phyloP scores from a whole-genome alignment of 1,140 invertebrate species.

The Oncopodura yosiiana region DNA sequence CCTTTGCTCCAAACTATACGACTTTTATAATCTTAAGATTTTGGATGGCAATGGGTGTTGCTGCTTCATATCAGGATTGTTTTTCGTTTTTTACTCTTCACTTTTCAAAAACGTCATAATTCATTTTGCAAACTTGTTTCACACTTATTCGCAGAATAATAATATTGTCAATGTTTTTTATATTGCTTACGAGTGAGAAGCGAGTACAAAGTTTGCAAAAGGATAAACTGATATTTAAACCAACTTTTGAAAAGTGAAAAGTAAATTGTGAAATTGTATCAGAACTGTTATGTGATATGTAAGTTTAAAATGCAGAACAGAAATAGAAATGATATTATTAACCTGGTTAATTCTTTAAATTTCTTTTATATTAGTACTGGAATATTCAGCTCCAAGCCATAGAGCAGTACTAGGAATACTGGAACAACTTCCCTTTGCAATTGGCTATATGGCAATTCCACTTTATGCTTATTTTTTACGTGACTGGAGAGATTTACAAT shows the following conservation, averaged over 20 bases:
- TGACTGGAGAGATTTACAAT: constrained; percentile 60
- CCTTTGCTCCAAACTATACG: constrained; percentile 53
- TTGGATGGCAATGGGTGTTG: constrained; percentile 56
- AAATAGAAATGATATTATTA: constrained; percentile 1
- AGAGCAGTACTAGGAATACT: constrained; percentile 19
- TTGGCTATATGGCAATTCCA: constrained; percentile 64
- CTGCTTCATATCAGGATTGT: constrained; percentile 61
- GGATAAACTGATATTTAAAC: too few species aligned
- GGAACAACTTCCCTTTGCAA: constrained; percentile 39
- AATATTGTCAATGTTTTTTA: too few species aligned
- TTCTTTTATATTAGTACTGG: constrained; percentile 19
- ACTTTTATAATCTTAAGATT: constrained; percentile 53
- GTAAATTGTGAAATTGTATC: too few species aligned
- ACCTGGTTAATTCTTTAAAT: neutral
- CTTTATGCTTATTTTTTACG: constrained; percentile 58
- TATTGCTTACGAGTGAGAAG: too few species aligned
- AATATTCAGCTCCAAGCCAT: constrained; percentile 16
- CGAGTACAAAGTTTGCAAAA: too few species aligned
- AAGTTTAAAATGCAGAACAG: constrained; percentile 18
- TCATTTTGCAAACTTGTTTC: too few species aligned
- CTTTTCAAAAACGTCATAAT: too few species aligned
- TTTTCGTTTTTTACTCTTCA: too few species aligned
- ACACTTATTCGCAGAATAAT: too few species aligned
- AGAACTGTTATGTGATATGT: constrained; percentile 58
- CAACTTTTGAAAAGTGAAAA: too few species aligned